Evolutionary conservation across 1,140 invertebrate species (phyloP).

Genomic region (Thaumetopoea pityocampa): DNA sequence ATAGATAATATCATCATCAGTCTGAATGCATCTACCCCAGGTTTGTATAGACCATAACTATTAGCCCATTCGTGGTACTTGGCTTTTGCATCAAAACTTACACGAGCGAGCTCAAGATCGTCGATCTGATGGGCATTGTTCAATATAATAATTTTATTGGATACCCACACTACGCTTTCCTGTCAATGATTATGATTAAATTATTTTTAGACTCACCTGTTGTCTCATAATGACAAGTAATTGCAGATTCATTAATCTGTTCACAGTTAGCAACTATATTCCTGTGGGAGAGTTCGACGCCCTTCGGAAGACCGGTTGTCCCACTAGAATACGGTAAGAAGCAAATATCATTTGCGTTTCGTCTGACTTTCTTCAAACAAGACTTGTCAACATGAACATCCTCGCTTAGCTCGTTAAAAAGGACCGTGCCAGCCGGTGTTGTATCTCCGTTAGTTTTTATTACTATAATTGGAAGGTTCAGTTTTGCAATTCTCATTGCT

Average conservation of each 20-base stretch:
- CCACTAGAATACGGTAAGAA: constrained; percentile 87
- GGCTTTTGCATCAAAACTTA: too few species aligned
- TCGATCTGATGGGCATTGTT: too few species aligned
- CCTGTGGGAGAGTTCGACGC: constrained; percentile 86
- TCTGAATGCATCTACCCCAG: too few species aligned
- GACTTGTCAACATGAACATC: constrained; percentile 69
- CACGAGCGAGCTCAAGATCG: too few species aligned
- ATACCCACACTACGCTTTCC: too few species aligned
- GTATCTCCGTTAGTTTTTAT: constrained; percentile 63
- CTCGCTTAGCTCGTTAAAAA: constrained; percentile 78
- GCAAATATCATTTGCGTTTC: constrained; percentile 71
- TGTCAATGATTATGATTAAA: too few species aligned
- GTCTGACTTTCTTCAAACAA: constrained; percentile 64
- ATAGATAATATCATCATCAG: too few species aligned
- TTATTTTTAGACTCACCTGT: constrained; percentile 49
- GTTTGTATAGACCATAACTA: too few species aligned
- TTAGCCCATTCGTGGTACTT: too few species aligned
- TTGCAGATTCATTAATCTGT: constrained; percentile 59
- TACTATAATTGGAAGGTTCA: constrained; percentile 77
- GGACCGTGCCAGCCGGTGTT: constrained; percentile 74
- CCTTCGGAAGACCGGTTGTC: constrained; percentile 93
- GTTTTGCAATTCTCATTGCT: constrained; percentile 63
- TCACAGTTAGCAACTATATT: constrained; percentile 78
- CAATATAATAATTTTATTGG: too few species aligned
- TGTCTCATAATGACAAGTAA: constrained; percentile 49